Percentiles rank a stretch among this genome's conserved stretches.
Evolutionary conservation across 2,797 vertebrate genomes (phyloP).

Genomic region (Lepilemur septentrionalis): DNA sequence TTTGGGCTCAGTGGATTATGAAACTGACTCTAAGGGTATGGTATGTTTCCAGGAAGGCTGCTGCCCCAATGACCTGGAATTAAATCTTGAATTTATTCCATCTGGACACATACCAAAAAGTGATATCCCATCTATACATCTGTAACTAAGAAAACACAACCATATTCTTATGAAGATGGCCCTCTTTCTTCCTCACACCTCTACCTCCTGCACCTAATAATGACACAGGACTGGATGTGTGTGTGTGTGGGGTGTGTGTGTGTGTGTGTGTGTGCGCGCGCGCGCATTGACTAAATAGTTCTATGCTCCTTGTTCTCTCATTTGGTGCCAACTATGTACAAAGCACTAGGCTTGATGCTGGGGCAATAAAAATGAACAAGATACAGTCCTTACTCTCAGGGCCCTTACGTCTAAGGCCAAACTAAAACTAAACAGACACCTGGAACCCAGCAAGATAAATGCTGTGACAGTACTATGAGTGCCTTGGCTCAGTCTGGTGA

Average conservation of each 20-base stretch:
- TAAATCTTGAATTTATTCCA: not conserved
- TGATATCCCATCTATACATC: not conserved
- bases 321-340: not conserved
- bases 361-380: not conserved
- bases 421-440: not conserved
- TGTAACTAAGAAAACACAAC: not conserved
- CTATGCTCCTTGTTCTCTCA: not conserved
- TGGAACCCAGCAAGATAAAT: not conserved
- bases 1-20: not conserved
- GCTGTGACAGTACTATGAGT: not conserved
- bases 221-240: not conserved
- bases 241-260: not conserved
- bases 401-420: not conserved
- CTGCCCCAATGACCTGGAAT: not conserved
- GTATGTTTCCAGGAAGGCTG: not conserved
- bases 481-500: not conserved
- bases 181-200: not conserved
- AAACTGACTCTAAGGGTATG: not conserved
- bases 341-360: not conserved
- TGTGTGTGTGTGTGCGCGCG: too few relatives aligned
- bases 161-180: not conserved
- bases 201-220: not conserved
- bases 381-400: not conserved
- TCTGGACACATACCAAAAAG: not conserved
- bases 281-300: not conserved